Base-by-base conservation (phyloP, 2,797 vertebrate species). In the Schizothorax lantsangensis region DNA sequence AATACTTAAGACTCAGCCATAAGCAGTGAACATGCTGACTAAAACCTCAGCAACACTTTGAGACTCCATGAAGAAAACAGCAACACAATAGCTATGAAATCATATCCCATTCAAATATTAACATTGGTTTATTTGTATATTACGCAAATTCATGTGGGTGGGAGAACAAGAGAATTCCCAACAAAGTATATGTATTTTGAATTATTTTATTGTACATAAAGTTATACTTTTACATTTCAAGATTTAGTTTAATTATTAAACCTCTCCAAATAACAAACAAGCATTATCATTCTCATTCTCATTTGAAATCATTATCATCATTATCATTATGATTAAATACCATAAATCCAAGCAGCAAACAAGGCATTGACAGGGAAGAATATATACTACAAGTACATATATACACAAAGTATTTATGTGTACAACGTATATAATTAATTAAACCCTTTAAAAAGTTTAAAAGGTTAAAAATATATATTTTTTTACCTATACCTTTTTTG, bases 1-100 rank as follows among this genome's bases (percentile, higher is more conserved):
- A 91, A 91, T 90, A 84, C 90, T 91, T 91, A 90, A 90, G 90
- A 88, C 90, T 88, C 84, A 90, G 89, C 87, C 73, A 69, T 89
- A 90, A 89, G 87, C 74, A 86, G 84, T 87, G 89, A 91, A 89
- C 88, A 89, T 88, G 86, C 90, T 88, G 88, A 88, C 86, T 83
- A 73, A 86, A 81, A n/a, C 30, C 72, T 80, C 66, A 33, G 81
- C 75, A 64, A 79, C 38, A 71, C 12, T 82, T 19, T 78, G 26
- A 83, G 47, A 87, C 73, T 17, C 52, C 21, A 57, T n/a, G 43
- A 45, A 79, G 38, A 73, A 79, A 80, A 15, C 14, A 45, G 36
- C 36, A 80, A 68, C 43, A 17, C 40, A 66, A 21, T 36, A 40
- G 8, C 64, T 68, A 64, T 75, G 26, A 62, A 75, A 75, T 62